A percentile compares a stretch with the other conserved stretches of the same genome.
phyloP scores from a whole-genome alignment of 2,888 invertebrate species.

The Sarcophaga carnaria region DNA sequence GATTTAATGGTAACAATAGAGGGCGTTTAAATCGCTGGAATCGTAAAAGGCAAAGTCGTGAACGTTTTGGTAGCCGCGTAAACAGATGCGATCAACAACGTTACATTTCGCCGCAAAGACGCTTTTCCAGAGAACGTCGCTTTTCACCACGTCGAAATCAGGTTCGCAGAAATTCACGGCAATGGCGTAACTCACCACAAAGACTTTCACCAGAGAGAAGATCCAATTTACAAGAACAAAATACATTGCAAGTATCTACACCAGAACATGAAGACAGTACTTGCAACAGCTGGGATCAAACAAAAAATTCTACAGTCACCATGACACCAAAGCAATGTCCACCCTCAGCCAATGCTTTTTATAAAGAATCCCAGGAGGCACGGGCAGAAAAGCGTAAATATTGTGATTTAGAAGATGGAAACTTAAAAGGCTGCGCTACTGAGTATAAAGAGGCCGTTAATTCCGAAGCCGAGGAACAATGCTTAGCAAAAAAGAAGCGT shows the following conservation, averaged over 20 bases:
- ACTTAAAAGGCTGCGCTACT: conserved; percentile 44
- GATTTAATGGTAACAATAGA: conserved; percentile 78
- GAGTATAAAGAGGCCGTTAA: conserved; percentile 65
- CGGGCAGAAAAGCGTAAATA: conserved; percentile 70
- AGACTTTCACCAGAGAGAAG: conserved; percentile 75
- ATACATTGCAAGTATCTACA: conserved; percentile 72
- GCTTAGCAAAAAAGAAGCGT: conserved; percentile 82
- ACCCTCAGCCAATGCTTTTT: conserved; percentile 65
- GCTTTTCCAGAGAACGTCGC: conserved; percentile 76
- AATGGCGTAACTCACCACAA: conserved; percentile 77
- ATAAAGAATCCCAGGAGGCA: conserved; percentile 73
- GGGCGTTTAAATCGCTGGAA: conserved; percentile 77
- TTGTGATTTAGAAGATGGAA: conserved; percentile 63
- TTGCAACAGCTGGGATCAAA: conserved; percentile 76
- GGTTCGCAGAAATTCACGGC: conserved; percentile 78
- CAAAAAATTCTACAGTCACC: conserved; percentile 62
- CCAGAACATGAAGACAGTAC: conserved; percentile 70
- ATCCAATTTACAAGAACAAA: conserved; percentile 70
- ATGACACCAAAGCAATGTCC: conserved; percentile 70
- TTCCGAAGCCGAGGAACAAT: conserved; percentile 75
- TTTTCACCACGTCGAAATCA: conserved; percentile 76
- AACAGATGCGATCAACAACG: conserved; percentile 73
- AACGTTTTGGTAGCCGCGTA: conserved; percentile 74
- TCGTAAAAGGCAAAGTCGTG: conserved; percentile 76
- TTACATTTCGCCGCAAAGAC: conserved; percentile 72